Evolutionary conservation across 35 echinoderm and acorn worm genomes (phyloP).

Genomic region (Ophioderma brevispina): DNA sequence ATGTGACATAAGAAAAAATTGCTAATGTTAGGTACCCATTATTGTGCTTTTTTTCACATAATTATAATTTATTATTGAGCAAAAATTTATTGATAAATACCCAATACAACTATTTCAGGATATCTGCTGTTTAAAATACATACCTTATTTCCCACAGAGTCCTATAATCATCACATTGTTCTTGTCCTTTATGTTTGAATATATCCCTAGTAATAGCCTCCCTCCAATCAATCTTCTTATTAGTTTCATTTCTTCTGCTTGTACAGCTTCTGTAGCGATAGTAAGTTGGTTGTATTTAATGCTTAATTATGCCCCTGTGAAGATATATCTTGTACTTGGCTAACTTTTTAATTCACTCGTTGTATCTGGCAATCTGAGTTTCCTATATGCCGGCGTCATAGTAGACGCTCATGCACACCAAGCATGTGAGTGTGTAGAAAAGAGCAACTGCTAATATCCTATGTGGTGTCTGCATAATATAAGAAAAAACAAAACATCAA

Average conservation of each 20-base stretch:
- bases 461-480: constrained; percentile 33
- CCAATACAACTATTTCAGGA: too few relatives aligned
- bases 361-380: not conserved
- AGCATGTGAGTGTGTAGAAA: constrained; percentile 50
- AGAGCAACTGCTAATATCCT: constrained; percentile 55
- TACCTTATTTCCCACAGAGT: constrained; percentile 56
- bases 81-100: too few relatives aligned
- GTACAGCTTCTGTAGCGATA: not conserved
- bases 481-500: not conserved
- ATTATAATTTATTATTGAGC: too few relatives aligned
- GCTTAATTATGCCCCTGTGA: not conserved
- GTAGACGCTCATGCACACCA: constrained; percentile 51
- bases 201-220: constrained; percentile 44
- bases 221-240: constrained; percentile 25
- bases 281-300: not conserved
- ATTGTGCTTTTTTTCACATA: too few relatives aligned
- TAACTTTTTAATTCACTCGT: not conserved
- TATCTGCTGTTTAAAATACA: too few relatives aligned
- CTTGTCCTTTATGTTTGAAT: constrained; percentile 44
- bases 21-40: too few relatives aligned
- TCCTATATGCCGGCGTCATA: constrained; percentile 47
- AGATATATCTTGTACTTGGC: not conserved
- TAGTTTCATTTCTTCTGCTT: not conserved
- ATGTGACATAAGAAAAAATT: too few relatives aligned
- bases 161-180: constrained; percentile 46